Base-by-base conservation (phyloP, 2,797 vertebrate species). In the Petrocephalus sullivani region DNA sequence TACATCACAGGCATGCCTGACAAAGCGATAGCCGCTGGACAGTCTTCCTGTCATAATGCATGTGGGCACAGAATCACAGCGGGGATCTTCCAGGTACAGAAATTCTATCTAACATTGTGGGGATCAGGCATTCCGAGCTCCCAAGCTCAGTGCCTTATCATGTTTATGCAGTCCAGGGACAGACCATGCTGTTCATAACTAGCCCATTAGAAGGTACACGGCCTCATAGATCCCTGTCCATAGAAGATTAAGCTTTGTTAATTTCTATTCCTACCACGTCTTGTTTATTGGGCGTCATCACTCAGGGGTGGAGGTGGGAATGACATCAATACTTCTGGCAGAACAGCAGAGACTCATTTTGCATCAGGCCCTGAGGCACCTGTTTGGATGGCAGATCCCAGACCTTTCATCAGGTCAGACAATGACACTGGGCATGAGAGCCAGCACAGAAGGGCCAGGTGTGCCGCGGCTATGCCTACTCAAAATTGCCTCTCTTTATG, bases 231-330 rank as follows among this genome's bases (percentile, higher is more conserved):
- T 46, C 56, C 67, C 84, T 61, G 71, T 87, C 87, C 87, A 88
- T 91, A 91, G 91, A 88, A 91, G 1, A 87, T 23, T 88, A 85
- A 56, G 87, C n/a, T 81, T 81, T 57, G 21, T 46, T 92, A 90
- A 21, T 41, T 51, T 41, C 53, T 60, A 19, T 86, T 86, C 14
- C 84, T 37, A 41, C 19, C 37, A 46, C 7, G 16, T 41, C 41
- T 78, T 41, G 2, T 41, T 46, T 78, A 46, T 78, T 19, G 37
- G 33, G 41, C 37, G 41, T 78, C 71, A 58, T 33, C 28, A 6
- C 49, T 46, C 37, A 3, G 21, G 53, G 33, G n/a, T n/a, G n/a
- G n/a, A 54, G 49, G 49, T 83, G 46, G 49, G 46, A 28, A 83
- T 21, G 46, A 10, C 81, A 14, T 23, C 19, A 83, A 86, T 28